Evolutionary conservation across 37 sponge, comb jelly and placozoan species (phyloP).

Genomic region (Ianthella basta): DNA sequence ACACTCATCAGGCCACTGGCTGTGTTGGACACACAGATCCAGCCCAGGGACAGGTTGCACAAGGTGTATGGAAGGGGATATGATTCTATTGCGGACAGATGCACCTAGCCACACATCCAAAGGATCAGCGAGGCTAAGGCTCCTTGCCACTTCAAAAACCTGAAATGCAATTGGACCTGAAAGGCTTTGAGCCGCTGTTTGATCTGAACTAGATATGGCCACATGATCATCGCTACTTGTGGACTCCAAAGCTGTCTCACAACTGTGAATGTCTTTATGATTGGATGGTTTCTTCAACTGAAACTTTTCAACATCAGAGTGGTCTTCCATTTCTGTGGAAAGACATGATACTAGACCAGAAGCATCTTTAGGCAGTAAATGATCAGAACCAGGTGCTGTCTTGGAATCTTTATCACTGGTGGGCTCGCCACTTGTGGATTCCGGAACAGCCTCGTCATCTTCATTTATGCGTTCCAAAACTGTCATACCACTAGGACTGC

Average conservation of each 20-base stretch:
- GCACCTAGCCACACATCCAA: constrained; percentile 59
- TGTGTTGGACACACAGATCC: constrained; percentile 69
- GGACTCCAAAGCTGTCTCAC: too few species aligned
- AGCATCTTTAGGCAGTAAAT: too few species aligned
- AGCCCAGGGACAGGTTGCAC: constrained; percentile 49
- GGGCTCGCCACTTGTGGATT: too few species aligned
- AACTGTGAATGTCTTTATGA: neutral
- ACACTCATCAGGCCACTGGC: constrained; percentile 57
- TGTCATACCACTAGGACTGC: too few species aligned
- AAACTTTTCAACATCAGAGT: neutral
- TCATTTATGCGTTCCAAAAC: too few species aligned
- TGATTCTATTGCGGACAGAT: constrained; percentile 31
- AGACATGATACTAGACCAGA: too few species aligned
- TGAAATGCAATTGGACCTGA: neutral
- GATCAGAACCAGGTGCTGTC: too few species aligned
- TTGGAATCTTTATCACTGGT: too few species aligned
- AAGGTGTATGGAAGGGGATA: constrained; percentile 55
- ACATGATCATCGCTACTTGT: too few species aligned
- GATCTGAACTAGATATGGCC: neutral
- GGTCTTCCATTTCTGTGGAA: neutral
- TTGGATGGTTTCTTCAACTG: neutral
- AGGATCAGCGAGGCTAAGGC: neutral
- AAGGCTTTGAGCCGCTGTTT: neutral
- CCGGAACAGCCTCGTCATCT: too few species aligned
- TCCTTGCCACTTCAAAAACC: neutral